A percentile compares a stretch with the other conserved stretches of the same genome.
These are phyloP conservation scores for Eupeodes luniger DNA, from an alignment of 2,888 invertebrate genomes.

Conservation along the genomic window DNA sequence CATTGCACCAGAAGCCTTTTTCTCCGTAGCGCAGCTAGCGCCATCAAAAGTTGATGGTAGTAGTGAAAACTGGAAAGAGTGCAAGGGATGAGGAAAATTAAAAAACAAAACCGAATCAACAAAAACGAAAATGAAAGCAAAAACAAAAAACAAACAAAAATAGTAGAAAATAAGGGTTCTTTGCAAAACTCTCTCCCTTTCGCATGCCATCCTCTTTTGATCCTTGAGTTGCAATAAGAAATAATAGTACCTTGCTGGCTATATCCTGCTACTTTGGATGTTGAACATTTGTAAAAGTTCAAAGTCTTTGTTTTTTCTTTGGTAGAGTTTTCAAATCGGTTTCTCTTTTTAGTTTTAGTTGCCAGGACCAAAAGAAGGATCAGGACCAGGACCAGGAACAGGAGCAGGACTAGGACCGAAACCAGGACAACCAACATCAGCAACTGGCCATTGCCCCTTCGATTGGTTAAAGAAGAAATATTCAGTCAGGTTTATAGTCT, in stretches of 20 bases:
- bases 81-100: conserved; percentile 8
- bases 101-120: conserved; percentile 6
- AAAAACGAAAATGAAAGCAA: neutral
- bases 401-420: too few species aligned
- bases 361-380: neutral
- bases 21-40: neutral
- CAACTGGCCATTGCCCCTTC: conserved; percentile 35
- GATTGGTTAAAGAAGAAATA: conserved; percentile 58
- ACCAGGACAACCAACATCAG: too few species aligned
- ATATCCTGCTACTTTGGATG: conserved; percentile 46
- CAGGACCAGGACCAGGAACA: too few species aligned
- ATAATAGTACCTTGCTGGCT: neutral
- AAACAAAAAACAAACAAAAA: neutral
- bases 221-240: conserved; percentile 23
- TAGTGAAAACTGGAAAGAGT: neutral
- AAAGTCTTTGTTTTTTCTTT: conserved; percentile 31
- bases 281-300: conserved; percentile 58
- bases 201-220: neutral
- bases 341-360: conserved; percentile 9
- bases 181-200: conserved; percentile 30
- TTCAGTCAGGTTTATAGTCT: neutral
- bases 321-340: conserved; percentile 65
- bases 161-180: conserved; percentile 40
- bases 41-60: neutral
- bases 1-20: conserved; percentile 24